Base-by-base conservation (phyloP, 2,797 vertebrate species). In the Chaetophractus vellerosus region DNA sequence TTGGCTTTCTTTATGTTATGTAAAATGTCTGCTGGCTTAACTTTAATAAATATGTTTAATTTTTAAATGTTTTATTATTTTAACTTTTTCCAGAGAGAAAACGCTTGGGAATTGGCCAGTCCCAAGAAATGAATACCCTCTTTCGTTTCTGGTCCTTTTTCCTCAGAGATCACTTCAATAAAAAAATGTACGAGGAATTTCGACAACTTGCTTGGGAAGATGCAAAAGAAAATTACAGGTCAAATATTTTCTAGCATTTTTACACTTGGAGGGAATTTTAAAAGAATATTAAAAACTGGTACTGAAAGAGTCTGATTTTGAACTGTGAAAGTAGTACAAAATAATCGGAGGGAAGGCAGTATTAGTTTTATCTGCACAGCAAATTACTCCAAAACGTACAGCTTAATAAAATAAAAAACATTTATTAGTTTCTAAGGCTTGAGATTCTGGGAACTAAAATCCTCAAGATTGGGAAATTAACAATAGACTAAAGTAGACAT, bases 71-170 rank as follows among this genome's bases (percentile, higher is more conserved):
- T 64, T 71, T 84, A 0, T 68, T 89, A 50, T 92, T 86, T n/a
- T 41, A 93, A 69, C 69, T 93, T 88, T 89, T 93, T 85, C 66
- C 97, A 99, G 99, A 99, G 98, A 99, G 99, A 98, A 99, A 99
- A 98, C 98, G 98, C 93, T 98, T 99, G 98, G 99, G 99, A 95
- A 98, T 99, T 90, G 99, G 99, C 81, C 99, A 99, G 97, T 99
- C 99, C 87, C 99, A 99, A 98, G 99, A 99, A 99, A 99, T 99
- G 99, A 99, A 99, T 97, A 99, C 99, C 0, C 99, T 99, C 84
- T 99, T 99, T 98, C 99, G 99, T 97, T 99, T 99, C 98, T 99
- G 99, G 99, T 99, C 99, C 38, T 99, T 99, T 97, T 99, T 99
- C 98, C 98, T 99, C 97, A 98, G 99, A 98, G 99, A 99, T 98